phyloP scores from a whole-genome alignment of 2,797 vertebrate genomes.

The Lophotriccus pileatus region DNA sequence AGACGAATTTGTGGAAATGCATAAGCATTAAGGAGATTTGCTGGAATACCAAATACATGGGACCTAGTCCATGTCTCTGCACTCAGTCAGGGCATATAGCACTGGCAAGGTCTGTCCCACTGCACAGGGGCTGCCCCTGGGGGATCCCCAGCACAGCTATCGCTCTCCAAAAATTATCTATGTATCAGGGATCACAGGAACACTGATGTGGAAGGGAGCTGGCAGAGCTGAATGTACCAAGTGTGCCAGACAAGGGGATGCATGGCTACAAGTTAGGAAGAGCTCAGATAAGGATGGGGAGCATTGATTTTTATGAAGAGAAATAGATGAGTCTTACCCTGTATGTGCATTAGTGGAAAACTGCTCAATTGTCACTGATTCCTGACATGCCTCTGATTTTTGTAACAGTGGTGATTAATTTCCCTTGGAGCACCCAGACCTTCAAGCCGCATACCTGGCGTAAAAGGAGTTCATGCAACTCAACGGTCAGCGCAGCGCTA shows the following conservation, averaged over 20 bases:
- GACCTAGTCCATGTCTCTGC: background rate
- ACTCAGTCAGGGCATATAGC: rapidly evolving
- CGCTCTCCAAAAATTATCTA: background rate
- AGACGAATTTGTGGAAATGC: background rate
- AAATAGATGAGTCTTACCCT: background rate
- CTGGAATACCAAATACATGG: background rate
- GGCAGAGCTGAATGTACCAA: background rate
- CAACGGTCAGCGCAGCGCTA: background rate
- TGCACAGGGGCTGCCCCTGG: background rate
- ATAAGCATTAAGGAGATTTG: background rate
- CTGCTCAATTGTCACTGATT: background rate
- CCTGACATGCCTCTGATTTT: background rate
- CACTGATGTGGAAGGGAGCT: background rate
- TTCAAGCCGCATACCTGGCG: background rate
- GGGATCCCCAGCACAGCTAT: rapidly evolving
- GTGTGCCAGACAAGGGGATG: background rate
- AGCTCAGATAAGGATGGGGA: background rate
- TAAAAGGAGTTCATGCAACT: background rate
- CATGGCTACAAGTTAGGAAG: background rate
- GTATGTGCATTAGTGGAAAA: background rate
- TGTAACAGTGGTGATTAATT: background rate
- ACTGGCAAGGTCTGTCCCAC: rapidly evolving
- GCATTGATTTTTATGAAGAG: background rate
- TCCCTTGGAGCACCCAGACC: background rate
- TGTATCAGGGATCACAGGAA: background rate